Conservation (phyloP, 2,888 invertebrate genomes). For the Orgyia antiqua region DNA sequence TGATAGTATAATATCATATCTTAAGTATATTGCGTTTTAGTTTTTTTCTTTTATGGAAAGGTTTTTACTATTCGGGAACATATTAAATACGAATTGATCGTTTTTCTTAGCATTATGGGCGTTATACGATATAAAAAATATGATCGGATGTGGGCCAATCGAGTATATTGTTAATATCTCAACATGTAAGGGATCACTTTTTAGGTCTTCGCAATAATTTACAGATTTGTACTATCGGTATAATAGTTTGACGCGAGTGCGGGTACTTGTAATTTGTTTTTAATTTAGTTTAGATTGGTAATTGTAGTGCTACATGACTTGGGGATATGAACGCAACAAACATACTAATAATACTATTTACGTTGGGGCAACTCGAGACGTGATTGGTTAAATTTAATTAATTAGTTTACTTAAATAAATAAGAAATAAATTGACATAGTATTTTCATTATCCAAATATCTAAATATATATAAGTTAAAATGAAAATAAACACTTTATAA, state of each 20-base stretch:
- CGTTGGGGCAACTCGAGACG: too few species aligned
- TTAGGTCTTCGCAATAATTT: constrained; percentile 56
- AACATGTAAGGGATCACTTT: constrained; percentile 65
- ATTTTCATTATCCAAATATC: too few species aligned
- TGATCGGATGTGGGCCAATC: constrained; percentile 65
- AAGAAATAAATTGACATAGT: too few species aligned
- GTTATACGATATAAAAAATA: constrained; percentile 44
- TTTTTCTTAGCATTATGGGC: constrained; percentile 40
- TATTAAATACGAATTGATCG: constrained; percentile 44
- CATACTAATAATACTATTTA: too few species aligned
- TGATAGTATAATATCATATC: constrained; percentile 71
- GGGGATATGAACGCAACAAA: too few species aligned
- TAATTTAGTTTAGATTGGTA: constrained; percentile 31
- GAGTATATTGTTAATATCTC: constrained; percentile 62
- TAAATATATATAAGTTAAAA: too few species aligned
- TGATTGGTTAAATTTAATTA: too few species aligned
- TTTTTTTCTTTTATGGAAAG: constrained; percentile 43
- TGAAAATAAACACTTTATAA: too few species aligned
- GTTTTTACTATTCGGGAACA: constrained; percentile 50
- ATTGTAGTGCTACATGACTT: constrained; percentile 14
- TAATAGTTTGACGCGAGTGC: constrained; percentile 25
- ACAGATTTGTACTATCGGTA: constrained; percentile 37
- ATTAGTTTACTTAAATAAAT: too few species aligned
- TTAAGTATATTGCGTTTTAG: constrained; percentile 63
- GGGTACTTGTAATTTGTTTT: constrained; percentile 24